Percentiles rank a stretch among this genome's conserved stretches.
phyloP scores from a whole-genome alignment of 2,113 vertebrate genomes.

The Loxodonta africana region DNA sequence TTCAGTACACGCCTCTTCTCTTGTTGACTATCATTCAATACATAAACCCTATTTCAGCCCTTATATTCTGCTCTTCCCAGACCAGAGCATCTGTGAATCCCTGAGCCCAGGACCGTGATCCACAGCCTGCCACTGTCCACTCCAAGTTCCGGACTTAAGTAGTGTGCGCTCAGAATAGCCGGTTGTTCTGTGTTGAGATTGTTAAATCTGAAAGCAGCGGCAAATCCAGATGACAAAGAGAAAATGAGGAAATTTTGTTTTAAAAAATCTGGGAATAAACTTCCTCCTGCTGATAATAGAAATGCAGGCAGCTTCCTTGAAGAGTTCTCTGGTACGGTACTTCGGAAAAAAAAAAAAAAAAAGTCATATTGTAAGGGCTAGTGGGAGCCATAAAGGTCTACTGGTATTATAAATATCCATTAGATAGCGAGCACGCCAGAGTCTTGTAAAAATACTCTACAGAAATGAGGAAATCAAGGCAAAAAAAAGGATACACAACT shows the following conservation, averaged over 20 bases:
- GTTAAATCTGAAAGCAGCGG: background rate
- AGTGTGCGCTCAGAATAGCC: background rate
- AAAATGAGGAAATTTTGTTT: background rate
- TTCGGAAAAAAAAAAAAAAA: background rate
- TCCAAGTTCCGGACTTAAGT: no score
- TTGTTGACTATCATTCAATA: background rate
- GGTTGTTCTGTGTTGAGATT: rapidly evolving
- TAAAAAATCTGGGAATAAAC: background rate
- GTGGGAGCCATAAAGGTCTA: background rate
- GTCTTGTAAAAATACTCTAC: background rate
- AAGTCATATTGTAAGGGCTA: background rate
- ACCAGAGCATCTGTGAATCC: background rate
- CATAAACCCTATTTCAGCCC: rapidly evolving
- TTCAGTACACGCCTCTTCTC: rapidly evolving
- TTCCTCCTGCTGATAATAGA: background rate
- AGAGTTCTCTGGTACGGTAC: background rate
- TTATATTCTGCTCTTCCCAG: background rate
- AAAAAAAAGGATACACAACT: background rate
- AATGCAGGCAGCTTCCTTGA: background rate
- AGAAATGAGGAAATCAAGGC: background rate
- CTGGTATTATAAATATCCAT: background rate
- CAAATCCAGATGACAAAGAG: background rate
- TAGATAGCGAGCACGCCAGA: background rate
- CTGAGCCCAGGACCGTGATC: rapidly evolving
- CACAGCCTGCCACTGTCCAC: rapidly evolving